phyloP scores from a whole-genome alignment of 2,888 invertebrate species.

The Troglohyphantes excavatus region DNA sequence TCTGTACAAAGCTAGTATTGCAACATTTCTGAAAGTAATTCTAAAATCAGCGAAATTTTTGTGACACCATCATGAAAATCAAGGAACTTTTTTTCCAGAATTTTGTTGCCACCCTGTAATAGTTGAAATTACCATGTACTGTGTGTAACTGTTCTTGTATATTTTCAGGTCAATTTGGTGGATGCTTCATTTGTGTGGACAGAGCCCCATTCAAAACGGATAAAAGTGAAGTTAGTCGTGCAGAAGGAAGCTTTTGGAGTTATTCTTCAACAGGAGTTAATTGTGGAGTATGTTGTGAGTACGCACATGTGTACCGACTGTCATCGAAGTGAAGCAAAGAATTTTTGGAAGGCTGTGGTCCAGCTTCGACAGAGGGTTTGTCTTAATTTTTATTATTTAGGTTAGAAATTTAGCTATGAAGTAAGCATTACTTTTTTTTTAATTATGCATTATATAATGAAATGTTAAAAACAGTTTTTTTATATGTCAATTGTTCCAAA shows the following conservation, averaged over 20 bases:
- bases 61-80: too few relatives aligned
- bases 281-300: constrained; percentile 95
- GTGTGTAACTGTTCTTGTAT: too few relatives aligned
- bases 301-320: constrained; percentile 99
- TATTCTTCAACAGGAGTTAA: constrained; percentile 95
- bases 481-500: too few relatives aligned
- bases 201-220: constrained; percentile 98
- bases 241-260: constrained; percentile 97
- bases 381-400: background rate
- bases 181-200: constrained; percentile 99
- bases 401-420: too few relatives aligned
- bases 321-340: constrained; percentile 97
- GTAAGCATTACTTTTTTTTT: too few relatives aligned
- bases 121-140: too few relatives aligned
- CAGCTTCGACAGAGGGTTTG: constrained; percentile 84
- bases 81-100: too few relatives aligned
- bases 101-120: too few relatives aligned
- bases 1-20: too few relatives aligned
- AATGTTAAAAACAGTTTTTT: background rate
- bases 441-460: too few relatives aligned
- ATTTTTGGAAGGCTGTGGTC: constrained; percentile 95
- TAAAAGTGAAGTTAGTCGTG: constrained; percentile 97
- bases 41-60: too few relatives aligned
- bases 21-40: too few relatives aligned
- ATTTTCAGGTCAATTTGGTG: constrained; percentile 90